These are phyloP conservation scores for Euura saliciscinereae DNA, from an alignment of 1,140 invertebrate genomes.

Conservation along the genomic window DNA sequence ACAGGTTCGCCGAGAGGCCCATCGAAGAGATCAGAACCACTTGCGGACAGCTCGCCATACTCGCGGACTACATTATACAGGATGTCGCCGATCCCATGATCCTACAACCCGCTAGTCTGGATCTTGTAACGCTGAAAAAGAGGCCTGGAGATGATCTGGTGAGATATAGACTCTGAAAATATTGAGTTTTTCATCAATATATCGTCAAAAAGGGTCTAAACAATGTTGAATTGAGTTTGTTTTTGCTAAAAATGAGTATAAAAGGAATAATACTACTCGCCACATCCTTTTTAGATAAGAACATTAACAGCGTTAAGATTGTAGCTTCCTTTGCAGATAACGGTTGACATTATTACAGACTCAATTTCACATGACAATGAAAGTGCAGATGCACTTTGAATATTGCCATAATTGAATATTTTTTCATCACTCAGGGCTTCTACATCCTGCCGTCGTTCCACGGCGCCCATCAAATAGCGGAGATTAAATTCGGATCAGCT, in stretches of 20 bases:
- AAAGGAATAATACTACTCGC: background rate
- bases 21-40: constrained; percentile 73
- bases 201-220: too few relatives aligned
- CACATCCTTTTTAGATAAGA: background rate
- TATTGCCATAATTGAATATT: constrained; percentile 12
- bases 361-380: background rate
- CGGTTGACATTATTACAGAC: background rate
- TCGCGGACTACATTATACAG: constrained; percentile 88
- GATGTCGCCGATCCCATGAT: constrained; percentile 87
- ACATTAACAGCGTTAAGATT: constrained; percentile 15
- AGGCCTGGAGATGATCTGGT: constrained; percentile 77
- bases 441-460: constrained; percentile 84
- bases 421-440: constrained; percentile 68
- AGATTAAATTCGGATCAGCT: constrained; percentile 83
- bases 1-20: constrained; percentile 83
- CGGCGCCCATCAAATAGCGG: constrained; percentile 85
- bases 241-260: too few relatives aligned
- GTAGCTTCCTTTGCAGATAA: constrained; percentile 35
- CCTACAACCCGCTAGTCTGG: constrained; percentile 85
- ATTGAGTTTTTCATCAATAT: too few relatives aligned
- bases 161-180: constrained; percentile 25
- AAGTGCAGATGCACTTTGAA: background rate
- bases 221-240: too few relatives aligned
- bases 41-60: constrained; percentile 73
- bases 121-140: constrained; percentile 86